A percentile compares a stretch with the other conserved stretches of the same genome.
These are phyloP conservation scores for Drosophila ambigua DNA, from an alignment of 1,140 invertebrate genomes.

Conservation along the genomic window DNA sequence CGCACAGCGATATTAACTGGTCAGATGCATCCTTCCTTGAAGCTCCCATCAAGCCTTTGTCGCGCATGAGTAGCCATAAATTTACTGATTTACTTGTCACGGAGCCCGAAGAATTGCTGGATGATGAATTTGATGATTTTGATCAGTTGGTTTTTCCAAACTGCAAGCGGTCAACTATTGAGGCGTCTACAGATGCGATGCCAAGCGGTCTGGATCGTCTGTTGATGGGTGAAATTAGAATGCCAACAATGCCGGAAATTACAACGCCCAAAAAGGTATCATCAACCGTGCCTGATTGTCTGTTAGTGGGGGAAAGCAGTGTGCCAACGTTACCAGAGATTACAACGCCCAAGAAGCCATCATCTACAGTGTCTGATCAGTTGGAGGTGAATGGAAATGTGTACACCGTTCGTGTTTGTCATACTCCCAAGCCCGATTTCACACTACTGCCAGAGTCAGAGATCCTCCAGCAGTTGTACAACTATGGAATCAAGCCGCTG, in stretches of 20 bases:
- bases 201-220: constrained; percentile 68
- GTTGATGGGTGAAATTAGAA: constrained; percentile 60
- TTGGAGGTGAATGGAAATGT: constrained; percentile 61
- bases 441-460: constrained; percentile 47
- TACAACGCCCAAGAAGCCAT: neutral
- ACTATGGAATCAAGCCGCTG: constrained; percentile 76
- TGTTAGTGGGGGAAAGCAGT: constrained; percentile 63
- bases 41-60: constrained; percentile 39
- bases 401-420: constrained; percentile 51
- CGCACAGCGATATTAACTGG: constrained; percentile 56
- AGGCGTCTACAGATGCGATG: constrained; percentile 5
- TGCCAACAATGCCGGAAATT: constrained; percentile 22
- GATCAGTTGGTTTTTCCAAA: constrained; percentile 56
- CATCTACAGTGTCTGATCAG: constrained; percentile 18
- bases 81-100: constrained; percentile 54
- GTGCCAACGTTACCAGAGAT: constrained; percentile 18
- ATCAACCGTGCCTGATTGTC: constrained; percentile 55
- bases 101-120: constrained; percentile 9
- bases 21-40: constrained; percentile 69
- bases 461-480: constrained; percentile 70
- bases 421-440: constrained; percentile 66
- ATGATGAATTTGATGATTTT: constrained; percentile 60
- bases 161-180: constrained; percentile 1
- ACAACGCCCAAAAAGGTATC: neutral
- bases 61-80: constrained; percentile 56